Evolutionary conservation across 2,113 vertebrate species (phyloP).

Genomic region (Centropristis striata): DNA sequence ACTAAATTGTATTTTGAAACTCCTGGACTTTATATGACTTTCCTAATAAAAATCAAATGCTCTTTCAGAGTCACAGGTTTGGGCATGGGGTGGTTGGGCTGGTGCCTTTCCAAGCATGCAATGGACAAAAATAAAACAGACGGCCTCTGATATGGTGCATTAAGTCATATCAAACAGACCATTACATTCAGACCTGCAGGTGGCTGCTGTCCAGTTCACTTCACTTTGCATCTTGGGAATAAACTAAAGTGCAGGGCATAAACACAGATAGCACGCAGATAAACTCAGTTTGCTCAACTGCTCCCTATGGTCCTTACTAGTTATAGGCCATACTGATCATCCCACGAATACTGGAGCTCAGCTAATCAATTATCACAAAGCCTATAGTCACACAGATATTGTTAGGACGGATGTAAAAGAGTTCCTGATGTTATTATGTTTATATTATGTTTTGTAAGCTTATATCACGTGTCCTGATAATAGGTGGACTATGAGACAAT

Average conservation of each 20-base stretch:
- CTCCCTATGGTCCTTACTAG: too few species aligned
- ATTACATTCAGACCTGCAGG: not conserved
- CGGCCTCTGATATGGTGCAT: not conserved
- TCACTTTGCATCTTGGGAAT: not conserved
- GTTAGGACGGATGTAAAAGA: not conserved
- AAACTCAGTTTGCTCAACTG: too few species aligned
- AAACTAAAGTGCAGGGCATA: not conserved
- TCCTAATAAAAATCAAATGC: too few species aligned
- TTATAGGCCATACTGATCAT: too few species aligned
- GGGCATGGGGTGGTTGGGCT: too few species aligned
- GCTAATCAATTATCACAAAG: not conserved
- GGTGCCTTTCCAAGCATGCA: not conserved
- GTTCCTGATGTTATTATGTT: not conserved
- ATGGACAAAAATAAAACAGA: not conserved
- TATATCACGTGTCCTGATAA: not conserved
- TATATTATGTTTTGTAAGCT: not conserved
- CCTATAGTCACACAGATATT: not conserved
- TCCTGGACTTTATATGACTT: too few species aligned
- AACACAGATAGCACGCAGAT: not conserved
- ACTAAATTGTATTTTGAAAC: too few species aligned
- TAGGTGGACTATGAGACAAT: too few species aligned
- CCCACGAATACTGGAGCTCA: too few species aligned
- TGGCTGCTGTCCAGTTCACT: conserved; percentile 1
- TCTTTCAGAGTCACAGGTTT: not conserved
- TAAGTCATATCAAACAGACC: not conserved